A percentile compares a stretch with the other conserved stretches of the same genome.
These are phyloP conservation scores for Rhea pennata DNA, from an alignment of 2,113 vertebrate genomes.

Conservation along the genomic window DNA sequence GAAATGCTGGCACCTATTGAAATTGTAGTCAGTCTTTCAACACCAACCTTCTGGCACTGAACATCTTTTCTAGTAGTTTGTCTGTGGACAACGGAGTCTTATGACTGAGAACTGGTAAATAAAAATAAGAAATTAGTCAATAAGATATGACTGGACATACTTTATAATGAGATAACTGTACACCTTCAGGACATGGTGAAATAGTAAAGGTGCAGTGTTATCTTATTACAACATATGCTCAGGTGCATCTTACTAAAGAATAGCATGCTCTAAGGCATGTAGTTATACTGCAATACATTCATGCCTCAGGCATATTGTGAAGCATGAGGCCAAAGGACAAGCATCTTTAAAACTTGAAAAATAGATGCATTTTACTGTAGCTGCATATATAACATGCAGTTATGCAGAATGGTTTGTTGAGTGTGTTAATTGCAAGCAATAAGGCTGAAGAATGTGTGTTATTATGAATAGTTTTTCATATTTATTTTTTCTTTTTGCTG, in stretches of 20 bases:
- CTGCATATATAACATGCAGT: neutral
- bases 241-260: conserved; percentile 21
- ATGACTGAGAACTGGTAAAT: neutral
- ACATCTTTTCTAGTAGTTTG: neutral
- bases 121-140: neutral
- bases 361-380: neutral
- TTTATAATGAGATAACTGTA: conserved; percentile 8
- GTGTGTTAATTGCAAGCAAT: neutral
- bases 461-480: neutral
- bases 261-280: neutral
- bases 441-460: neutral
- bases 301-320: neutral
- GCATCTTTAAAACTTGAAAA: conserved; percentile 25
- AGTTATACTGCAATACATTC: neutral
- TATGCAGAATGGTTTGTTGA: conserved; percentile 10
- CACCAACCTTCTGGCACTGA: neutral
- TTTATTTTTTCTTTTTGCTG: neutral
- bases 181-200: neutral
- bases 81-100: neutral
- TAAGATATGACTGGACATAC: neutral
- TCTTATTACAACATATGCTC: conserved; percentile 4
- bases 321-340: neutral
- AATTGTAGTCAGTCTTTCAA: neutral
- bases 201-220: neutral
- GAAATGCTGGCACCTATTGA: neutral